Conservation (phyloP, 2,113 vertebrate species). For the Rhinoptilus africanus region DNA sequence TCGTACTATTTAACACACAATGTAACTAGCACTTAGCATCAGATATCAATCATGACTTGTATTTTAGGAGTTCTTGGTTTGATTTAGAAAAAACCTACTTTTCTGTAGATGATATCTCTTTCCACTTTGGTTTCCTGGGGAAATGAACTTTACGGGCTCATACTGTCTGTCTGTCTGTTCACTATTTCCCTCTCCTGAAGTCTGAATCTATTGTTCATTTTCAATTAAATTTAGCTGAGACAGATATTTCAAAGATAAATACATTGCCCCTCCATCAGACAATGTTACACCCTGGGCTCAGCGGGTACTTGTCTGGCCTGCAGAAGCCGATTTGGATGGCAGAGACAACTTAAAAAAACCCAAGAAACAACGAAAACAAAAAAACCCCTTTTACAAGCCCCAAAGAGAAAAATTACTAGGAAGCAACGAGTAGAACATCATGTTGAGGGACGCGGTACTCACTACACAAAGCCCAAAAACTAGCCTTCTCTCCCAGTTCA, state of each 20-base stretch:
- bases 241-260: neutral
- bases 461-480: neutral
- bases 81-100: neutral
- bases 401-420: neutral
- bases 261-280: neutral
- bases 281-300: neutral
- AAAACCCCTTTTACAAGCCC: neutral
- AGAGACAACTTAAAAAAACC: neutral
- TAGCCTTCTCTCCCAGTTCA: neutral
- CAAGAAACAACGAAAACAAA: neutral
- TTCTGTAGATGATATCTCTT: neutral
- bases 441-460: neutral
- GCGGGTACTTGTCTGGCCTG: neutral
- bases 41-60: neutral
- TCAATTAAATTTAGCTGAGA: neutral
- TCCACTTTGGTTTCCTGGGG: neutral
- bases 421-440: neutral
- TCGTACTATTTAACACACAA: neutral
- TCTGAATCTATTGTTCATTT: neutral
- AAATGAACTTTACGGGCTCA: neutral
- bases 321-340: neutral
- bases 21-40: neutral
- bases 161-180: neutral
- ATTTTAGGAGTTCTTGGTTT: neutral
- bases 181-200: neutral